Evolutionary conservation across 2,888 invertebrate species (phyloP).

Genomic region (Andrena haemorrhoa): DNA sequence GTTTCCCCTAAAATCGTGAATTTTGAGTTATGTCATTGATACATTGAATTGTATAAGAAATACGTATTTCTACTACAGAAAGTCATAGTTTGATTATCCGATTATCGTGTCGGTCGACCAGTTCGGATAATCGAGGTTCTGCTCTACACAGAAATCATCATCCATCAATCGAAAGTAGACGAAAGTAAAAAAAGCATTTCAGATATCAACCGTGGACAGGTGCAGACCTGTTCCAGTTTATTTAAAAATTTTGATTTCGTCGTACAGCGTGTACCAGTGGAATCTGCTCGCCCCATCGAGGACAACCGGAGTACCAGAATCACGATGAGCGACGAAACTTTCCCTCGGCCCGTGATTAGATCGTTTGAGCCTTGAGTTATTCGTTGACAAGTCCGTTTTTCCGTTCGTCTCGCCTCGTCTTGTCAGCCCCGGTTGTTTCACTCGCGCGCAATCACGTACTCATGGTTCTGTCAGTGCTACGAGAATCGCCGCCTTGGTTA

Average conservation of each 20-base stretch:
- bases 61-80: too few species aligned
- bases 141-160: too few species aligned
- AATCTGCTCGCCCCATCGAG: not conserved
- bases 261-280: not conserved
- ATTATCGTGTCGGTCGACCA: too few species aligned
- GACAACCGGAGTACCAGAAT: not conserved
- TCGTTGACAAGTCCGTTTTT: slow-evolving; percentile 45
- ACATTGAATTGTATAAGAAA: too few species aligned
- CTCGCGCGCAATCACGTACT: slow-evolving; percentile 56
- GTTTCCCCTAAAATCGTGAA: too few species aligned
- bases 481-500: slow-evolving; percentile 55
- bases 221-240: not conserved
- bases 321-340: slow-evolving; percentile 16
- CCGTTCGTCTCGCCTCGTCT: slow-evolving; percentile 50
- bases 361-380: slow-evolving; percentile 52
- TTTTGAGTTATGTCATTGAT: too few species aligned
- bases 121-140: too few species aligned
- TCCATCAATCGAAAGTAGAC: too few species aligned
- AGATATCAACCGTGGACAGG: slow-evolving; percentile 13
- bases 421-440: slow-evolving; percentile 38
- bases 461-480: slow-evolving; percentile 47
- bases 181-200: not conserved
- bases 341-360: slow-evolving; percentile 18
- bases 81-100: too few species aligned
- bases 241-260: slow-evolving; percentile 50